Percentiles rank a stretch among this genome's conserved stretches.
These are phyloP conservation scores for Clinocottus analis DNA, from an alignment of 2,113 vertebrate genomes.

Conservation along the genomic window DNA sequence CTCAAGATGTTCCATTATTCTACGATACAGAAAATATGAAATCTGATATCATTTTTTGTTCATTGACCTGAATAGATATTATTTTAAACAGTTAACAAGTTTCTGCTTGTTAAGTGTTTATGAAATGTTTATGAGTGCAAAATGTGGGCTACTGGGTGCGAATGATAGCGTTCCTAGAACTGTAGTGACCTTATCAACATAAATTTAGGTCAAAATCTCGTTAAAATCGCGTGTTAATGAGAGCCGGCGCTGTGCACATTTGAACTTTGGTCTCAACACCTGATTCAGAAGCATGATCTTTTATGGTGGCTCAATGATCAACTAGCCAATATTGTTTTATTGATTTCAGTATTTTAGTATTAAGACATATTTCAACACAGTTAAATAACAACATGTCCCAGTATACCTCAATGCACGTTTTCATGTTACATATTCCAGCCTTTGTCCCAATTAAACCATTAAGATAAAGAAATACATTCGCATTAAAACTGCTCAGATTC, in stretches of 20 bases:
- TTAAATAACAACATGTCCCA: background rate
- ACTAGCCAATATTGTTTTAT: background rate
- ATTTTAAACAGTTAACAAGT: background rate
- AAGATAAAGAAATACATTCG: background rate
- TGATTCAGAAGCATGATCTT: background rate
- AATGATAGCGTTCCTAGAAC: conserved; percentile 4
- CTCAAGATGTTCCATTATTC: background rate
- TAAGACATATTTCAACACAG: background rate
- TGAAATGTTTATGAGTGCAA: conserved; percentile 12
- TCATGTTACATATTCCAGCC: background rate
- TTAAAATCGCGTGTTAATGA: background rate
- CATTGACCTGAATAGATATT: background rate
- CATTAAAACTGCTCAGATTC: background rate
- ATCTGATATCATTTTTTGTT: background rate
- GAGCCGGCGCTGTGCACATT: background rate
- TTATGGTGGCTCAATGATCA: background rate
- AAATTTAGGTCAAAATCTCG: conserved; percentile 42
- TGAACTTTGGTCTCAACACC: background rate
- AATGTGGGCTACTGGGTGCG: conserved; percentile 11
- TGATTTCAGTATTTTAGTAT: background rate
- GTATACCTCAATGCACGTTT: background rate
- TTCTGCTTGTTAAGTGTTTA: conserved; percentile 37
- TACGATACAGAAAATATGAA: background rate
- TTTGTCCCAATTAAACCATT: background rate
- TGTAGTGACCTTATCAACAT: background rate